Base-by-base conservation (phyloP, 2,888 invertebrate species). In the Ophioninae sp. region DNA sequence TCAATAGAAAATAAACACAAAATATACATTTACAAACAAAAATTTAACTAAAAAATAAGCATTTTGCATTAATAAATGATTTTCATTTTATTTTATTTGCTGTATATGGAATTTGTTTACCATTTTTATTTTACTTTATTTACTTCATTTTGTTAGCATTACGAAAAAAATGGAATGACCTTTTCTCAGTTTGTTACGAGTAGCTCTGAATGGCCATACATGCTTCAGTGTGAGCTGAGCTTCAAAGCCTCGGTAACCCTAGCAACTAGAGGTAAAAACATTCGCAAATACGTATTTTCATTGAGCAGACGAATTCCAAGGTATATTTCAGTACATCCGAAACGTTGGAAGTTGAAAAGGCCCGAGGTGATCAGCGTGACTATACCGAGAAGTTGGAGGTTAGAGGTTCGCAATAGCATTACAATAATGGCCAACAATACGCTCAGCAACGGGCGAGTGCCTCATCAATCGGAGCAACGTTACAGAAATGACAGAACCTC, bases 371-470 rank as follows among this genome's bases (percentile, higher is more conserved):
- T 61, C 41, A 61, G 59, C 8, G 13, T 10, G 22, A 59, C 1
- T 30, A 59, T 20, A 10, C n/a, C 39, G 41, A 73, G 44, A 64
- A 51, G 51, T 74, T 51, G 30, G 37, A 20, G 20, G 44, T 56
- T 74, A 10, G 13, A 67, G 20, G 20, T 7, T 74, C 10, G 41
- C 23, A 22, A 44, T 37, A 30, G 10, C 2, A 71, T 41, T 64
- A 68, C 37, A 63, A 86, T n/a, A 85, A 91, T 91, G 91, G 90
- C 89, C 64, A 90, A 90, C 79, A 90, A 91, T 82, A 73, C 83
- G 22, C 80, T 91, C 39, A 90, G 89, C 81, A 92, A 92, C 84
- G 92, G 92, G 2, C 88, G 89, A 41, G 87, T 91, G 41, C 90
- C 90, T 37, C 91, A 90, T 83, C 81, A 85, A 23, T 86, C 87